Base-by-base conservation (phyloP, 2,888 invertebrate species). In the Platynereis dumerilii region DNA sequence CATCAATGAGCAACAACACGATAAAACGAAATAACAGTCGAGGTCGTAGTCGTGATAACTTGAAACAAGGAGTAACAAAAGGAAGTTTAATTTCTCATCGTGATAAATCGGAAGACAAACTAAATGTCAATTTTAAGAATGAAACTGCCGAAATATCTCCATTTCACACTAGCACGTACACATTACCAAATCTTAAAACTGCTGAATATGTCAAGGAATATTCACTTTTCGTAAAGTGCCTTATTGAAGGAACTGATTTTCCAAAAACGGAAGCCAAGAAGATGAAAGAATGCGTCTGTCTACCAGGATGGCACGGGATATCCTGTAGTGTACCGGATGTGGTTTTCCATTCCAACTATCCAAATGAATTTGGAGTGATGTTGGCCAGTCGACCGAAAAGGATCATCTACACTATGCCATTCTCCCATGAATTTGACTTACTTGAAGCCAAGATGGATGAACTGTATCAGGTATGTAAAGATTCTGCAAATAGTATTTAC, bases 391-490 rank as follows among this genome's bases (percentile, higher is more conserved):
- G n/a, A 17, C 65, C 65, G 1, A 28, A 60, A 29, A 56, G 65
- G 42, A 48, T 65, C n/a, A 65, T 65, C 22, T 61, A 61, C 42
- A 60, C 56, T 1, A 56, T 65, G 27, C 55, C 61, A 1, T 65
- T 65, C 39, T 61, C 57, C 39, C 26, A n/a, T 7, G 65, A 65
- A 39, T 65, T 65, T 61, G 65, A 60, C 28, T 27, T 61, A 44
- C 54, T 65, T 24, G 63, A 62, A 22, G 87, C 89, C 58, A 86
- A 88, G 76, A 82, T 90, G 62, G 87, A 87, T 73, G 88, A 89
- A 76, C 83, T 90, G 22, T 82, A 86, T 60, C 83, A 86, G 56
- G n/a, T n/a, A n/a, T n/a, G n/a, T n/a, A n/a, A n/a, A n/a, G n/a
- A n/a, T n/a, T n/a, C n/a, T n/a, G n/a, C n/a, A n/a, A n/a, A n/a